Evolutionary conservation across 2,113 vertebrate species (phyloP).

Genomic region (Aegypius monachus): DNA sequence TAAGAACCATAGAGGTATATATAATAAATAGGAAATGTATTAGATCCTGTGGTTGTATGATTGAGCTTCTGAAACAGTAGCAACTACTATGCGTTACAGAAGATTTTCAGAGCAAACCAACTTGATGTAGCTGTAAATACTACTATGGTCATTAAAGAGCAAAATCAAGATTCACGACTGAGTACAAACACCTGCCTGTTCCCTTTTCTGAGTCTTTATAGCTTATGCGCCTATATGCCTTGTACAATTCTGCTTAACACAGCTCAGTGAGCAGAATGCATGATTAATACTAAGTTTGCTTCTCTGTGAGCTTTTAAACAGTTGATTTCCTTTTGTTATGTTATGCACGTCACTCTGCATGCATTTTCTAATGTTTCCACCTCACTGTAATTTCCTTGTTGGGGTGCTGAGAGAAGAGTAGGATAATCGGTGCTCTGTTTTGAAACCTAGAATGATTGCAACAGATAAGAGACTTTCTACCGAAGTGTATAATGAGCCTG

Average conservation of each 20-base stretch:
- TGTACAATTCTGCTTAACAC: neutral
- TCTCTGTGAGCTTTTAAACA: neutral
- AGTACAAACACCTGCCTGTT: neutral
- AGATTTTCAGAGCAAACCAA: neutral
- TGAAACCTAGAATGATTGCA: neutral
- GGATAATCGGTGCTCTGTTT: neutral
- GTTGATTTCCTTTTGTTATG: neutral
- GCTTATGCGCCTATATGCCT: neutral
- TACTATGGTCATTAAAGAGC: neutral
- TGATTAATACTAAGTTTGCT: neutral
- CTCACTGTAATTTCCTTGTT: neutral
- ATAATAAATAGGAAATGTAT: slow-evolving; percentile 10
- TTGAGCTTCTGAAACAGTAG: neutral
- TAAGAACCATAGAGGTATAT: neutral
- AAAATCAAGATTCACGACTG: neutral
- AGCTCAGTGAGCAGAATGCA: neutral
- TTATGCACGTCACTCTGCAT: neutral
- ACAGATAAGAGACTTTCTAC: neutral
- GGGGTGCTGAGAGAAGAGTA: neutral
- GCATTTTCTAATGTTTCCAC: neutral
- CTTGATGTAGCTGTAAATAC: neutral
- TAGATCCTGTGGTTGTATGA: neutral
- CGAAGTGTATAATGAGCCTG: neutral
- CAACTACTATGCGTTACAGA: neutral
- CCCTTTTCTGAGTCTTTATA: neutral